phyloP scores from a whole-genome alignment of 2,888 invertebrate genomes.

The Arctia plantaginis region DNA sequence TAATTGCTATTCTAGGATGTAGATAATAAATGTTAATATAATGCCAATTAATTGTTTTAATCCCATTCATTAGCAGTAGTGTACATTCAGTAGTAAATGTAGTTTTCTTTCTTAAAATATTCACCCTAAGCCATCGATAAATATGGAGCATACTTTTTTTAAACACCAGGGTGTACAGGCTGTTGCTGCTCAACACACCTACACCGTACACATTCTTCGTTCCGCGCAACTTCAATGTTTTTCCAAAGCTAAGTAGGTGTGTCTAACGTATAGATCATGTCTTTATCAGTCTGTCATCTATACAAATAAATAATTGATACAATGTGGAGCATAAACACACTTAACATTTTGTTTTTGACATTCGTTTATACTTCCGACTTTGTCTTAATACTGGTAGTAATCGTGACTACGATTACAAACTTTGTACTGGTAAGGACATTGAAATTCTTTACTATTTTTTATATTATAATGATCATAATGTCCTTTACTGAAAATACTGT shows the following conservation, averaged over 20 bases:
- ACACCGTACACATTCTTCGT: too few relatives aligned
- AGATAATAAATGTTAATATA: too few relatives aligned
- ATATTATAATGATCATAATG: neutral
- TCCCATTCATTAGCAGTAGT: too few relatives aligned
- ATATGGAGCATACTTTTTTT: too few relatives aligned
- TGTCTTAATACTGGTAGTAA: conserved; percentile 27
- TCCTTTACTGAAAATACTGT: neutral
- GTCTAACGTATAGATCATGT: neutral
- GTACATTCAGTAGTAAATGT: too few relatives aligned
- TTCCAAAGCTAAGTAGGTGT: conserved; percentile 1
- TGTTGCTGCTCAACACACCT: too few relatives aligned
- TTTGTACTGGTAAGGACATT: conserved; percentile 45
- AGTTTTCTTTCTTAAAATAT: too few relatives aligned
- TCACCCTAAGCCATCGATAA: too few relatives aligned
- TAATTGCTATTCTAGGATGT: too few relatives aligned
- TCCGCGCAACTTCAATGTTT: too few relatives aligned
- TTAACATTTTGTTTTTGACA: conserved; percentile 19
- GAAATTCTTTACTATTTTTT: neutral
- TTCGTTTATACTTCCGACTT: conserved; percentile 47
- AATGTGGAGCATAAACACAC: conserved; percentile 8
- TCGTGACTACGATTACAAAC: conserved; percentile 40
- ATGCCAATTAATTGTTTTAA: too few relatives aligned
- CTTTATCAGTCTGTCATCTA: conserved; percentile 21
- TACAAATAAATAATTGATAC: conserved; percentile 14
- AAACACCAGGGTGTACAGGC: too few relatives aligned